phyloP scores from a whole-genome alignment of 2,113 vertebrate genomes.

The Podarcis muralis region DNA sequence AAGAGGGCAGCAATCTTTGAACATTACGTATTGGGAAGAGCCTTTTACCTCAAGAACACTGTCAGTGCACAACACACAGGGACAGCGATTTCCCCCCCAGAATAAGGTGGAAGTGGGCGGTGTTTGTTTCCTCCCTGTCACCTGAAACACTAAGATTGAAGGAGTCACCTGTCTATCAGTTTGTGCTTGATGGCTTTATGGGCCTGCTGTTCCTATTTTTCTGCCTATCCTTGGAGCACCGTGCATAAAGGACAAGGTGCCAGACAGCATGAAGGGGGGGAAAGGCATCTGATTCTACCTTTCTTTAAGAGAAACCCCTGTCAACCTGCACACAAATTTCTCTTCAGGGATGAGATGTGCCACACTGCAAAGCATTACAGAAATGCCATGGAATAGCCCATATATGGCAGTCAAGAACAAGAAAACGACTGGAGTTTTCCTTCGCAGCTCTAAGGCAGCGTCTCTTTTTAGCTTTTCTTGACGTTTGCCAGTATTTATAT shows the following conservation, averaged over 20 bases:
- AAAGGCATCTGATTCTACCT: background rate
- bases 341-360: background rate
- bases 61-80: too few species aligned
- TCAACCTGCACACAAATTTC: background rate
- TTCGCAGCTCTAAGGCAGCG: background rate
- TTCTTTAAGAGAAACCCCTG: background rate
- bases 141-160: background rate
- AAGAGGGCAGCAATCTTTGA: too few species aligned
- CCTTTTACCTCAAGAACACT: too few species aligned
- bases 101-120: background rate
- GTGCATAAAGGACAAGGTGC: background rate
- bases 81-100: too few species aligned
- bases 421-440: background rate
- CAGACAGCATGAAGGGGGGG: too few species aligned
- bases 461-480: background rate
- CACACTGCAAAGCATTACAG: background rate
- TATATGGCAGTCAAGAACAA: conserved; percentile 25
- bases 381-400: background rate
- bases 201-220: too few species aligned
- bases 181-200: background rate
- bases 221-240: background rate
- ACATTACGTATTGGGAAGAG: too few species aligned
- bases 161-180: background rate
- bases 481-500: conserved; percentile 26
- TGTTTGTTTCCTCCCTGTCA: background rate